Evolutionary conservation across 2,113 vertebrate species (phyloP).

Genomic region (Solea solea): DNA sequence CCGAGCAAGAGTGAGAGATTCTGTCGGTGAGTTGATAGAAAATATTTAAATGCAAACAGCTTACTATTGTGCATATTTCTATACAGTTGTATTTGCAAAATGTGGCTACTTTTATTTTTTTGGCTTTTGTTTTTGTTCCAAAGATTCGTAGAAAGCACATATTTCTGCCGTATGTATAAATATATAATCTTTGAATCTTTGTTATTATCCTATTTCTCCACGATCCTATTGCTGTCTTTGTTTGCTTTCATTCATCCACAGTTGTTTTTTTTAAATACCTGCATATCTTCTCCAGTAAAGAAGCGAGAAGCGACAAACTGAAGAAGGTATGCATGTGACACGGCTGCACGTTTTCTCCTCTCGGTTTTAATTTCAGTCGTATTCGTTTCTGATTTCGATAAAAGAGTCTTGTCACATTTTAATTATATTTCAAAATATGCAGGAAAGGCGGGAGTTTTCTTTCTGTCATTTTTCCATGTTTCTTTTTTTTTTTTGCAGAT

Average conservation of each 20-base stretch:
- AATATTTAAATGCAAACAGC: constrained; percentile 79
- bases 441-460: constrained; percentile 27
- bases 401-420: constrained; percentile 45
- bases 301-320: constrained; percentile 27
- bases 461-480: constrained; percentile 13
- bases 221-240: constrained; percentile 65
- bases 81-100: constrained; percentile 76
- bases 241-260: constrained; percentile 50
- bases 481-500: constrained; percentile 51
- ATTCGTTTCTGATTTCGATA: constrained; percentile 1
- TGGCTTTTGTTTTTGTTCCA: constrained; percentile 78
- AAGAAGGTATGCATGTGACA: constrained; percentile 51
- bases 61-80: constrained; percentile 80
- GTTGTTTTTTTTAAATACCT: constrained; percentile 44
- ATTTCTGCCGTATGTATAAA: constrained; percentile 75
- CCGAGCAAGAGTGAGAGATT: constrained; percentile 65
- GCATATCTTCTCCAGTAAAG: constrained; percentile 47
- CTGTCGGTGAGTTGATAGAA: constrained; percentile 54
- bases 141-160: constrained; percentile 82
- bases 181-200: constrained; percentile 76
- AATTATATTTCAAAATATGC: constrained; percentile 52
- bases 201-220: constrained; percentile 69
- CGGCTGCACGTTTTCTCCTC: constrained; percentile 36
- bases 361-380: constrained; percentile 21
- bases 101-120: constrained; percentile 62